A percentile compares a stretch with the other conserved stretches of the same genome.
phyloP scores from a whole-genome alignment of 2,113 vertebrate genomes.

The Cyprinodon tularosa region DNA sequence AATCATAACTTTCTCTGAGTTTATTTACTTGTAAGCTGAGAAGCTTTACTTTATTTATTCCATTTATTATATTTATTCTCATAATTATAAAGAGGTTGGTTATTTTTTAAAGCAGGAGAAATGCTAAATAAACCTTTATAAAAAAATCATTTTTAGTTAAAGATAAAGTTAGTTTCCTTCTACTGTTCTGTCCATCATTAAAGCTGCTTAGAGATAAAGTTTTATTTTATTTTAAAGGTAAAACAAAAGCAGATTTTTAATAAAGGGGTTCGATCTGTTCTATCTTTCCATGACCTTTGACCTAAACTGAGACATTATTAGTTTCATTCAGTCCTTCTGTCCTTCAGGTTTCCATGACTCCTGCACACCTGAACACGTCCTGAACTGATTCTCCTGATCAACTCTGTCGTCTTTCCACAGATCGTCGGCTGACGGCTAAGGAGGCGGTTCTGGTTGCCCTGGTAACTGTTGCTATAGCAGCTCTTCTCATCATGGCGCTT shows the following conservation, averaged over 20 bases:
- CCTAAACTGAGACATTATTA: neutral
- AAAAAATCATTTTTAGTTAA: neutral
- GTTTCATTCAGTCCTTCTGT: no score
- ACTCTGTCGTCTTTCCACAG: slow-evolving; percentile 46
- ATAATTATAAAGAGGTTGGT: neutral
- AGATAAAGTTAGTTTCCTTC: neutral
- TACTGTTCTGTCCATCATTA: neutral
- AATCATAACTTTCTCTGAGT: no score
- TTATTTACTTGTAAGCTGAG: no score
- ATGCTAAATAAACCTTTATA: neutral
- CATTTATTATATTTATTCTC: no score
- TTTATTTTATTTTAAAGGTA: neutral
- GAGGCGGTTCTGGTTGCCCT: slow-evolving; percentile 87
- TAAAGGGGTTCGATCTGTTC: neutral
- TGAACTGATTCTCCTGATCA: neutral
- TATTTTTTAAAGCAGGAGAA: neutral
- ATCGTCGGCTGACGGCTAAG: slow-evolving; percentile 77
- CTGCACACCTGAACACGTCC: neutral
- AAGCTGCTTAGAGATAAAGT: neutral
- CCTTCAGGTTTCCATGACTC: no score
- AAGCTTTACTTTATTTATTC: neutral
- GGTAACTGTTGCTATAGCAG: slow-evolving; percentile 86
- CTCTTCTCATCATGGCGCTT: slow-evolving; percentile 85
- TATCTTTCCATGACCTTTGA: neutral
- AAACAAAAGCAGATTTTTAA: neutral